Base-by-base conservation (phyloP, 2,113 vertebrate species). In the Centropristis striata region DNA sequence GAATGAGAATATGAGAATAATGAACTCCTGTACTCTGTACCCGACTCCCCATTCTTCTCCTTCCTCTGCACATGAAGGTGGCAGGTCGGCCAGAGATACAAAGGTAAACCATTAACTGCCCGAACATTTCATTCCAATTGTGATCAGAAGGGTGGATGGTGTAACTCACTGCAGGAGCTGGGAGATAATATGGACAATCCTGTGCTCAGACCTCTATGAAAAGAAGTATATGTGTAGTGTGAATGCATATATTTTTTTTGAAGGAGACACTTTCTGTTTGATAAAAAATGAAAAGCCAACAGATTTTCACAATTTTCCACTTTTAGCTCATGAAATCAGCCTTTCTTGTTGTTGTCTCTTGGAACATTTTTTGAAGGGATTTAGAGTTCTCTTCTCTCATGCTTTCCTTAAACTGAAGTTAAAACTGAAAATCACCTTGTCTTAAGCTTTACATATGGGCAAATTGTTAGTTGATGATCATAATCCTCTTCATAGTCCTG, bases 81-180 rank as follows among this genome's bases (percentile, higher is more conserved):
- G 59, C 69, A 74, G 51, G 42, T 71, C 37, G 59, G 59, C 49
- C 46, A 16, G 50, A 82, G 63, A 55, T 71, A 65, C 53, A 59
- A 21, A 61, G 66, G 49, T 66, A 55, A 71, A 75, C 32, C 55
- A 75, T n/a, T 63, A 47, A 80, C 1, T 2, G 46, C 64, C 46
- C 53, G 51, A 57, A 70, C n/a, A 37, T 73, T 76, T 72, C 72
- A 61, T 63, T 80, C 32, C 44, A 41, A 42, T 25, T 72, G 67
- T 58, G 23, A 39, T 39, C 50, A 55, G 57, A 15, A 70, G 53
- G 64, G 46, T 10, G 6, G 21, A 18, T 20, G 20, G 5, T 46
- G 73, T 28, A 20, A 44, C 21, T 41, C 15, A 41, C 41, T 46
- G 28, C 58, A 46, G 23, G 16, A 54, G 23, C 4, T 25, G 9